Evolutionary conservation across 2,888 invertebrate genomes (phyloP).

Genomic region (Brachyptera risi): DNA sequence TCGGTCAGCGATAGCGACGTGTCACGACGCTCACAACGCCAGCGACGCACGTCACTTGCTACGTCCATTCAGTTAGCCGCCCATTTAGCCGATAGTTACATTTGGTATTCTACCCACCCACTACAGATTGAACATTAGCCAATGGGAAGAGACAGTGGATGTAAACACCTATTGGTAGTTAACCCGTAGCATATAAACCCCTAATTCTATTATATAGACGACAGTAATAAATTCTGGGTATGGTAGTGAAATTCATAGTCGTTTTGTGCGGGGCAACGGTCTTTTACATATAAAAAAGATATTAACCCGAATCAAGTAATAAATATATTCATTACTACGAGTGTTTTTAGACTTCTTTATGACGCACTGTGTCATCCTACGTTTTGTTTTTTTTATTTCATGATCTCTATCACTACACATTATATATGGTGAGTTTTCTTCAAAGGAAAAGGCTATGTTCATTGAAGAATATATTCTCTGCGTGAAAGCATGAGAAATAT

Average conservation of each 20-base stretch:
- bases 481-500: too few relatives aligned
- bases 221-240: not conserved
- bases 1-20: not conserved
- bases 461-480: too few relatives aligned
- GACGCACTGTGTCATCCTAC: not conserved
- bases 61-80: not conserved
- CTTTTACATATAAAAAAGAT: too few relatives aligned
- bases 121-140: too few relatives aligned
- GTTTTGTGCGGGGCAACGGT: too few relatives aligned
- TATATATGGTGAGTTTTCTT: too few relatives aligned
- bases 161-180: not conserved
- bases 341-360: constrained; percentile 7
- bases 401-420: too few relatives aligned
- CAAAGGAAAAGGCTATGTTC: too few relatives aligned
- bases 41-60: not conserved
- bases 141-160: not conserved
- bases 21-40: not conserved
- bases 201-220: not conserved
- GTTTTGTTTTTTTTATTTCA: too few relatives aligned
- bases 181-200: not conserved
- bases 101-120: too few relatives aligned
- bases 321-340: not conserved
- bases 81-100: not conserved
- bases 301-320: not conserved
- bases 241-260: not conserved